Evolutionary conservation across 2,113 vertebrate species (phyloP).

Genomic region (Oncorhynchus clarkii): DNA sequence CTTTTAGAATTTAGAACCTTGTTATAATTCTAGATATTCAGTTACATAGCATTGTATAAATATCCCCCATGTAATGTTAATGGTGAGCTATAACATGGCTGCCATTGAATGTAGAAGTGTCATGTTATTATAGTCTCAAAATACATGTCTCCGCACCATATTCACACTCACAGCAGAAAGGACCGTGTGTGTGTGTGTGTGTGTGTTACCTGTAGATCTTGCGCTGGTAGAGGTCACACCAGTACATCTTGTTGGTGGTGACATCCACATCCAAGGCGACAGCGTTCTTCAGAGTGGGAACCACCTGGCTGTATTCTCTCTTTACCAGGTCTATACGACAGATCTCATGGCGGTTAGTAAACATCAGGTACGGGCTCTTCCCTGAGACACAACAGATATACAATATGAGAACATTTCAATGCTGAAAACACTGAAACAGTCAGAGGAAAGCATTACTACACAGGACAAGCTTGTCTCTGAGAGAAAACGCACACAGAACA

Average conservation of each 20-base stretch:
- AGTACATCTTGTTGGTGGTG: slow-evolving; percentile 91
- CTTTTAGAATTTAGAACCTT: too few relatives aligned
- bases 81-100: too few relatives aligned
- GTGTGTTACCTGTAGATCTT: slow-evolving; percentile 90
- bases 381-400: slow-evolving; percentile 62
- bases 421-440: not conserved
- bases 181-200: not conserved
- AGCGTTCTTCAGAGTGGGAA: slow-evolving; percentile 92
- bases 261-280: slow-evolving; percentile 95
- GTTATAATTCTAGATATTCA: too few relatives aligned
- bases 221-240: slow-evolving; percentile 95
- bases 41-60: too few relatives aligned
- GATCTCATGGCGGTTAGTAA: slow-evolving; percentile 96
- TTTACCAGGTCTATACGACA: slow-evolving; percentile 89
- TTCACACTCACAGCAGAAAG: not conserved
- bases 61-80: too few relatives aligned
- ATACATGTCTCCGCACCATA: not conserved
- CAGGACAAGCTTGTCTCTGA: too few relatives aligned
- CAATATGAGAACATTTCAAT: not conserved
- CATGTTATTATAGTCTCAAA: too few relatives aligned
- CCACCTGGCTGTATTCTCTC: slow-evolving; percentile 88
- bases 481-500: too few relatives aligned
- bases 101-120: too few relatives aligned
- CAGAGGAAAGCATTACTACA: too few relatives aligned
- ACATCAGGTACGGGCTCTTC: slow-evolving; percentile 90